A percentile compares a stretch with the other conserved stretches of the same genome.
These are phyloP conservation scores for Orchesella flavescens DNA, from an alignment of 2,888 invertebrate genomes.

Conservation along the genomic window DNA sequence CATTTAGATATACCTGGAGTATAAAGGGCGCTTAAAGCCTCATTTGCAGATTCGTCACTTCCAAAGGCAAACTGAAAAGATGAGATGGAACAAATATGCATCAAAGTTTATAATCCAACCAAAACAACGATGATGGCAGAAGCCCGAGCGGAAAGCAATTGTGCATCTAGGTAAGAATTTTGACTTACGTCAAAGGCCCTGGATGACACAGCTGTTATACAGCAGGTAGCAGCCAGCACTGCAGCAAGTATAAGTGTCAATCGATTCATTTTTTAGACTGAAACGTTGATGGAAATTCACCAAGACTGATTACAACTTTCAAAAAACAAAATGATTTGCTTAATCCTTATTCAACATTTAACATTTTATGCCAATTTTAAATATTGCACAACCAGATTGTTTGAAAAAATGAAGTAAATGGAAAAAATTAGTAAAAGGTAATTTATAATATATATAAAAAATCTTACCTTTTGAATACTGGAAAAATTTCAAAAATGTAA, in stretches of 20 bases:
- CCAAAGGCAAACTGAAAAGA: slow-evolving; percentile 29
- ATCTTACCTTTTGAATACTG: too few species aligned
- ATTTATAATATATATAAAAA: too few species aligned
- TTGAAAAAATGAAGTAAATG: too few species aligned
- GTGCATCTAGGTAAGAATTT: neutral
- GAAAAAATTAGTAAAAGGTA: too few species aligned
- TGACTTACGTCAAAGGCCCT: slow-evolving; percentile 45
- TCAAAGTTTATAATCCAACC: neutral
- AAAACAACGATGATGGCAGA: neutral
- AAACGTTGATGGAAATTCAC: neutral
- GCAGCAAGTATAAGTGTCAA: slow-evolving; percentile 42
- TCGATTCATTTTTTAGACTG: slow-evolving; percentile 37
- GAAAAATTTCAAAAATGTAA: too few species aligned
- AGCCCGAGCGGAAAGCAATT: too few species aligned
- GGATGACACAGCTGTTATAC: slow-evolving; percentile 26
- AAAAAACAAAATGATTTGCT: too few species aligned
- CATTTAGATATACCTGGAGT: slow-evolving; percentile 33
- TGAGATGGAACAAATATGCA: too few species aligned
- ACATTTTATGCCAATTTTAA: too few species aligned
- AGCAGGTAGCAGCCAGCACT: slow-evolving; percentile 1
- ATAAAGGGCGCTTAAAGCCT: slow-evolving; percentile 26
- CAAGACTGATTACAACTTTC: too few species aligned
- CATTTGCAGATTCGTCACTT: slow-evolving; percentile 11
- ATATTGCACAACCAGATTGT: too few species aligned
- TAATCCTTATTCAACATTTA: too few species aligned